Base-by-base conservation (phyloP, 2,888 invertebrate species). In the Hydrotaea cyrtoneurina region DNA sequence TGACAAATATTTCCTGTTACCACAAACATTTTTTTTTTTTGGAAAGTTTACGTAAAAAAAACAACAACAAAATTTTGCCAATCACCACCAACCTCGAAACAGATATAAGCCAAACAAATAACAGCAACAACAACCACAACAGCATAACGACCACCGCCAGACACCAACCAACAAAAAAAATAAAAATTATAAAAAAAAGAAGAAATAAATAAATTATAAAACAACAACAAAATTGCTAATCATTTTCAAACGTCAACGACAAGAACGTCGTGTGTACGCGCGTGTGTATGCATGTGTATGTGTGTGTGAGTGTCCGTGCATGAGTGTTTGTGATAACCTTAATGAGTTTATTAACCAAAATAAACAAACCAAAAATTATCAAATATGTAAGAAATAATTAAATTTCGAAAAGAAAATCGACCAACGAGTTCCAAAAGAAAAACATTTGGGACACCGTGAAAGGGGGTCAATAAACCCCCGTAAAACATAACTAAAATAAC, bases 341-440 rank as follows among this genome's bases (percentile, higher is more conserved):
- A 69, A 69, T 46, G 46, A 46, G 69, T 46, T 69, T 69, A 69
- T 46, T 69, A 69, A 43, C 15, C 23, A 69, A 69, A 31, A 66
- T 5, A 64, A 64, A 64, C 23, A 64, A 66, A 66, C 39, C 23
- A 69, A 11, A 50, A 50, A 50, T 50, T 50, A n/a, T 13, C 50
- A 50, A 50, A 50, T n/a, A 50, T 50, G 50, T 50, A 50, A 50
- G 50, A 50, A 69, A 43, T 46, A 46, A 43, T 17, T 21, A 66
- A n/a, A n/a, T 17, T 43, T 31, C 2, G 7, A 31, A 31, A 31
- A 39, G 10, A 39, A 39, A 39, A 39, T 10, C 13, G 11, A 5
- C 8, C 36, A 36, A n/a, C n/a, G n/a, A n/a, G n/a, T n/a, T n/a
- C n/a, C n/a, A n/a, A n/a, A n/a, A n/a, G n/a, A n/a, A n/a, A n/a